phyloP scores from a whole-genome alignment of 1,140 invertebrate genomes.

The Drosophila nebulosa region DNA sequence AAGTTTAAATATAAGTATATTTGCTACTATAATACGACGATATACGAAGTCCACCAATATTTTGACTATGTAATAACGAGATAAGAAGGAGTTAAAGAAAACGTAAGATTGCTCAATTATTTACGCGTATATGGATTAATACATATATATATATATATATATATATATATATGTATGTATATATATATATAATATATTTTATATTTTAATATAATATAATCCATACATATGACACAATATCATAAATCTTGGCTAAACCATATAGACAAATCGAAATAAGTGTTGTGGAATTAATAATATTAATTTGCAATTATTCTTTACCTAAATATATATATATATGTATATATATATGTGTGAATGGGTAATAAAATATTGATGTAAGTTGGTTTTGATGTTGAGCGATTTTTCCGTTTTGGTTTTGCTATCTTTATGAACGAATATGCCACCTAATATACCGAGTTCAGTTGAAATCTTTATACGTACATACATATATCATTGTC shows the following conservation, averaged over 20 bases:
- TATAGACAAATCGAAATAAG: neutral
- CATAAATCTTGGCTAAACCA: neutral
- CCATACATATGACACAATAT: neutral
- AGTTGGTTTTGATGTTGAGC: neutral
- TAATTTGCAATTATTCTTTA: neutral
- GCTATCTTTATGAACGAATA: neutral
- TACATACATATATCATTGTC: constrained; percentile 45
- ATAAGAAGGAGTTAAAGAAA: constrained; percentile 48
- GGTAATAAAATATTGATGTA: neutral
- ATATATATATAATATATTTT: constrained; percentile 36
- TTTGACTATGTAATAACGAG: constrained; percentile 72
- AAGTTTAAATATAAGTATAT: constrained; percentile 56
- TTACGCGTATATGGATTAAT: neutral
- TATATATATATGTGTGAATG: neutral
- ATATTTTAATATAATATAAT: constrained; percentile 21
- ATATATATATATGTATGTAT: constrained; percentile 24
- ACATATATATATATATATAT: constrained; percentile 13
- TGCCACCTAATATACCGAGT: neutral
- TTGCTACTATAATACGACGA: constrained; percentile 70
- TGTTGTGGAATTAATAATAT: neutral
- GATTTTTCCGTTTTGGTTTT: neutral
- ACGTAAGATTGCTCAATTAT: constrained; percentile 35
- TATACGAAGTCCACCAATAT: constrained; percentile 66
- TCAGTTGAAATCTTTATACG: constrained; percentile 1
- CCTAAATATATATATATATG: neutral